Conservation (phyloP, 2,797 vertebrate species). For the Helarctos malayanus region DNA sequence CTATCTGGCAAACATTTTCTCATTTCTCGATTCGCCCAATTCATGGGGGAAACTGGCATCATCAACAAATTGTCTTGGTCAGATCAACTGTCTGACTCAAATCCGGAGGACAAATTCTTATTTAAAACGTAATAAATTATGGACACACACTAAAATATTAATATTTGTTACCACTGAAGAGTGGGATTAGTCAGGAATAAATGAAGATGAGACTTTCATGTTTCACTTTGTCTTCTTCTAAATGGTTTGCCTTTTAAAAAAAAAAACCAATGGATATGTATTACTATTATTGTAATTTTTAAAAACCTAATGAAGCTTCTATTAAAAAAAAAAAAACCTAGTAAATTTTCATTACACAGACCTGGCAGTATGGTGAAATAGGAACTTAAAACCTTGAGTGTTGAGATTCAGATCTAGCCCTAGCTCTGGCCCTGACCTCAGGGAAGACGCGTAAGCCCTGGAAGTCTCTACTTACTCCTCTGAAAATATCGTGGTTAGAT, state of each 20-base stretch:
- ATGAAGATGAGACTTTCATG: neutral
- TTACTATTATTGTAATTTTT: neutral
- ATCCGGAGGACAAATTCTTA: slow-evolving; percentile 17
- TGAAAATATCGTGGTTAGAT: slow-evolving; percentile 21
- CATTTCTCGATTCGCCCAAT: slow-evolving; percentile 13
- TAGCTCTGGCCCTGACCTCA: neutral
- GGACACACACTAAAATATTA: neutral
- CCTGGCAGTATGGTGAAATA: neutral
- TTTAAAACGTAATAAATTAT: slow-evolving; percentile 58
- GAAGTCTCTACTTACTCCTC: slow-evolving; percentile 11
- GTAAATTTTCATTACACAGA: neutral
- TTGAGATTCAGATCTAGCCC: neutral
- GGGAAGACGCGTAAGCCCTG: neutral
- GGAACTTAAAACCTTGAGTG: neutral
- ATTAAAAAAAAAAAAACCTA: neutral
- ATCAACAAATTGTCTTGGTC: slow-evolving; percentile 1
- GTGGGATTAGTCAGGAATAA: neutral
- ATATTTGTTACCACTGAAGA: neutral
- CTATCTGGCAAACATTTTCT: slow-evolving; percentile 9
- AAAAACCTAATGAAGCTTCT: slow-evolving; percentile 24
- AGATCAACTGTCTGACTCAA: slow-evolving; percentile 3
- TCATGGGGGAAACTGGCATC: neutral
- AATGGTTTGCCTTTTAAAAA: slow-evolving; percentile 41
- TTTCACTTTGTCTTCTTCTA: slow-evolving; percentile 60
- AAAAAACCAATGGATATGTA: neutral